These are phyloP conservation scores for Abrostola tripartita DNA, from an alignment of 2,888 invertebrate species.

Conservation along the genomic window DNA sequence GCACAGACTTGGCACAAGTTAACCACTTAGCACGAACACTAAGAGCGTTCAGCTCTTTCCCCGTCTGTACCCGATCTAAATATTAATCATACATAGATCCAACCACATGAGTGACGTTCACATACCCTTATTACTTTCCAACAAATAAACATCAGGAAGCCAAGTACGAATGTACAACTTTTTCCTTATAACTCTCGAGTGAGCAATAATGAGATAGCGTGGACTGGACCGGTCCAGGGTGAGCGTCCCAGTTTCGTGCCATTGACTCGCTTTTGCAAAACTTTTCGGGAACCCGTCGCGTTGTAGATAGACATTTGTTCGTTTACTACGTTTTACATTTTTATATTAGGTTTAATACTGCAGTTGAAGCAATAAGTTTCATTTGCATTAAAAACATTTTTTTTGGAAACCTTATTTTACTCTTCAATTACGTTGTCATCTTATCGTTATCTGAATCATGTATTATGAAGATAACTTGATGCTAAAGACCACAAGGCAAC, in stretches of 20 bases:
- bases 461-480: not conserved
- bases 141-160: not conserved
- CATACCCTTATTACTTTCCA: not conserved
- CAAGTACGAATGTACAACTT: conserved; percentile 27
- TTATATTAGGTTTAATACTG: too few species aligned
- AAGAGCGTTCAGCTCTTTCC: not conserved
- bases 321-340: not conserved
- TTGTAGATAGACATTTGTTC: not conserved
- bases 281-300: conserved; percentile 5
- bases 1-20: too few species aligned
- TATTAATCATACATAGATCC: not conserved
- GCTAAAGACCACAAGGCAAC: not conserved
- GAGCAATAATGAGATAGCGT: conserved; percentile 14
- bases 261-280: not conserved
- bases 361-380: too few species aligned
- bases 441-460: too few species aligned
- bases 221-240: conserved; percentile 11
- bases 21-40: not conserved
- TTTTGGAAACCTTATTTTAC: too few species aligned
- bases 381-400: too few species aligned
- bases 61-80: not conserved
- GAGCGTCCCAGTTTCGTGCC: not conserved
- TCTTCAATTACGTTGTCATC: too few species aligned
- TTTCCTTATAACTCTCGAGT: conserved; percentile 36
- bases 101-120: not conserved